Percentiles rank a stretch among this genome's conserved stretches.
phyloP scores from a whole-genome alignment of 2,113 vertebrate genomes.

The Lampris megalopsis region DNA sequence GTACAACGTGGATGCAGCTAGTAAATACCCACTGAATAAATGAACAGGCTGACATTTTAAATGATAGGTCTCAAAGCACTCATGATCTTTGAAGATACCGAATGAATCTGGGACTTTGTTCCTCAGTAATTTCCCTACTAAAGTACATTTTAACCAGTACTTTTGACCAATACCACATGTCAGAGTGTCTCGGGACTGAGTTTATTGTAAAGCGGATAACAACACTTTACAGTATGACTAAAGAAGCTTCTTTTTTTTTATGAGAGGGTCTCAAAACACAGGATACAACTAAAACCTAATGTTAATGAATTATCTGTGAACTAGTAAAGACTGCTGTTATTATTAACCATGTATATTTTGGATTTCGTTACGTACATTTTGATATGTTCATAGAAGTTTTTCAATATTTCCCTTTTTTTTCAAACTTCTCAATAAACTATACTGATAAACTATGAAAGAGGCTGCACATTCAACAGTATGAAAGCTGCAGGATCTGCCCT shows the following conservation, averaged over 20 bases:
- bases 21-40: neutral
- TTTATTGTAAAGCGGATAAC: conserved; percentile 4
- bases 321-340: too few species aligned
- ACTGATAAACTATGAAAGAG: too few species aligned
- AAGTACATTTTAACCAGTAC: neutral
- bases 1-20: neutral
- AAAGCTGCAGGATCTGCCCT: too few species aligned
- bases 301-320: neutral
- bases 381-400: too few species aligned
- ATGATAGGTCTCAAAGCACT: conserved; percentile 22
- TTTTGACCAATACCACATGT: neutral
- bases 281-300: neutral
- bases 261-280: neutral
- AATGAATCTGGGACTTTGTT: neutral
- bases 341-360: too few species aligned
- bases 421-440: neutral
- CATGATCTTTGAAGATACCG: neutral
- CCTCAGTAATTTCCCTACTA: neutral
- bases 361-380: too few species aligned
- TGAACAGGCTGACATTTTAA: conserved; percentile 18
- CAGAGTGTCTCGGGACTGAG: neutral
- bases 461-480: too few species aligned
- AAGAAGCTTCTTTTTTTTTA: neutral
- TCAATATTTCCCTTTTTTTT: too few species aligned
- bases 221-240: neutral